These are phyloP conservation scores for Vombatus ursinus DNA, from an alignment of 2,113 vertebrate species.

Conservation along the genomic window DNA sequence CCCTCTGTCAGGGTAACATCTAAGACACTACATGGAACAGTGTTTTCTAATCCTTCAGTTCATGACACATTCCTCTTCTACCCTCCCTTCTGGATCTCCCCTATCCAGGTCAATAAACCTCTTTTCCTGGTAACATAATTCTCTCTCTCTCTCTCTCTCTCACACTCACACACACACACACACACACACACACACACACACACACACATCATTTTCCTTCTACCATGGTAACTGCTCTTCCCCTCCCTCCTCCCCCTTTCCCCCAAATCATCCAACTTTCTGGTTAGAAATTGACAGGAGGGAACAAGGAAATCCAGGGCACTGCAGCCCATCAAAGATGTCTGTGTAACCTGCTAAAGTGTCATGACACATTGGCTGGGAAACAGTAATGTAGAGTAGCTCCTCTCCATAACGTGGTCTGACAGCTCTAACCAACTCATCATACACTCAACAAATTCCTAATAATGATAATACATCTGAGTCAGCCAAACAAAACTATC, in stretches of 20 bases:
- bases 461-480: background rate
- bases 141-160: too few relatives aligned
- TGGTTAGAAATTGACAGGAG: background rate
- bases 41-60: background rate
- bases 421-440: too few relatives aligned
- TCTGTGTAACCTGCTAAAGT: background rate
- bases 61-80: background rate
- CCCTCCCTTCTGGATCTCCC: too few relatives aligned
- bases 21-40: background rate
- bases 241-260: accelerated
- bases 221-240: background rate
- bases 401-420: background rate
- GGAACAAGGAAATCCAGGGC: background rate
- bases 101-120: background rate
- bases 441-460: background rate
- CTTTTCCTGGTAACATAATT: background rate
- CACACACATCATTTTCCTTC: accelerated
- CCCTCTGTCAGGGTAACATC: background rate
- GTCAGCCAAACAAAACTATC: background rate
- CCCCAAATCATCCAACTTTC: background rate
- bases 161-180: too few relatives aligned
- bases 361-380: background rate
- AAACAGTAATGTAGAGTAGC: background rate
- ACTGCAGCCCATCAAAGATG: accelerated
- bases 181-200: too few relatives aligned